phyloP scores from a whole-genome alignment of 2,113 vertebrate species.

The Carlito syrichta region DNA sequence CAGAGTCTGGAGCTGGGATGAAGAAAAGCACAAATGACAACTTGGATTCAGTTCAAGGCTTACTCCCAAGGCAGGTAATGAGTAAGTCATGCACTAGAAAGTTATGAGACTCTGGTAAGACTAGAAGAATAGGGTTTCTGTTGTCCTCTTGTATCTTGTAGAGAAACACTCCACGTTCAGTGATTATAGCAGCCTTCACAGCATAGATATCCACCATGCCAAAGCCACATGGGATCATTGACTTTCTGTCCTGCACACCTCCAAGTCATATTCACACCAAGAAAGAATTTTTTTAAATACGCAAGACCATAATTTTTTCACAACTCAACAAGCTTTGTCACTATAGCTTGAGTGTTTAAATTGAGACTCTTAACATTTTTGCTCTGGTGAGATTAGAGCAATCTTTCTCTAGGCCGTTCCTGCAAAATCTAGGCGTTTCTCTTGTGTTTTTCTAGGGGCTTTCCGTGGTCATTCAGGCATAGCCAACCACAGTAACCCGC shows the following conservation, averaged over 20 bases:
- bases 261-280: neutral
- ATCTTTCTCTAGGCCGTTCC: neutral
- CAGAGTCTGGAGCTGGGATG: neutral
- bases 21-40: neutral
- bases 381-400: fast-evolving
- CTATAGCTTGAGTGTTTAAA: neutral
- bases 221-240: neutral
- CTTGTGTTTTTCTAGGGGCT: neutral
- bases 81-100: neutral
- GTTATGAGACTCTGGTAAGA: neutral
- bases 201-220: fast-evolving
- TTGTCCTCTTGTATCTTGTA: neutral
- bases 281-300: neutral
- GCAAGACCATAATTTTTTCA: neutral
- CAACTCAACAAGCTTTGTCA: neutral
- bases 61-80: neutral
- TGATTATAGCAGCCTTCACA: neutral
- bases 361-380: neutral
- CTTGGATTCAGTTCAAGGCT: neutral
- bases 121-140: fast-evolving
- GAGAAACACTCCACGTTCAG: neutral
- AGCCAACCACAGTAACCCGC: neutral
- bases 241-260: fast-evolving
- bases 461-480: neutral
- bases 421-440: neutral